These are phyloP conservation scores for Albula goreensis DNA, from an alignment of 2,113 vertebrate genomes.

Conservation along the genomic window DNA sequence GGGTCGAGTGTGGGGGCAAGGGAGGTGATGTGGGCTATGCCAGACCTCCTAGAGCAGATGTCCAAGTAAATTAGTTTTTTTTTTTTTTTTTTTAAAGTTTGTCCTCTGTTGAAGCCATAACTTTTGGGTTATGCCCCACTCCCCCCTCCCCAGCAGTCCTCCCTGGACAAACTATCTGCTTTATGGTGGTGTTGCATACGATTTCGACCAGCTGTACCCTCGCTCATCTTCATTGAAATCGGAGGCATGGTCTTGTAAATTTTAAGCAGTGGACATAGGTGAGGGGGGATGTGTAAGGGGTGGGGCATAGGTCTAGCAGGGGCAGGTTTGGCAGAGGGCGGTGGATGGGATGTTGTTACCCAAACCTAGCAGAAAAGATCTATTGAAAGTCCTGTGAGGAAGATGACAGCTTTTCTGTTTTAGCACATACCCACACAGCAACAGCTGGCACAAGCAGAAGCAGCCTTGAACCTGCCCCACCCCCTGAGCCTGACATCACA, in stretches of 20 bases:
- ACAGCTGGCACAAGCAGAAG: background rate
- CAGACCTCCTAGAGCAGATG: background rate
- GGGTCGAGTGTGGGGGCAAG: background rate
- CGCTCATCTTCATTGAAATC: background rate
- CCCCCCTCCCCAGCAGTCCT: too few species aligned
- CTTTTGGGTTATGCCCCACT: background rate
- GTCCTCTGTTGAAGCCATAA: background rate
- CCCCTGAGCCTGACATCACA: too few species aligned
- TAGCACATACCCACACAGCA: background rate
- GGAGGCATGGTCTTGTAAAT: background rate
- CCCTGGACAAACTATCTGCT: background rate
- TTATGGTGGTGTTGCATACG: background rate
- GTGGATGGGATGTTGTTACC: too few species aligned
- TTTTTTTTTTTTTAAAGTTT: background rate
- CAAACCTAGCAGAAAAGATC: too few species aligned
- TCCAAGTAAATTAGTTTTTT: background rate
- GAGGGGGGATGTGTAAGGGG: too few species aligned
- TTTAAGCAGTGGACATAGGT: too few species aligned
- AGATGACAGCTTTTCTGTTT: too few species aligned
- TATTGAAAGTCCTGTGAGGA: too few species aligned
- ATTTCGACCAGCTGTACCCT: background rate
- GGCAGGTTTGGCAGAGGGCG: too few species aligned
- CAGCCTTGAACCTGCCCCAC: too few species aligned
- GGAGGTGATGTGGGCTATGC: background rate
- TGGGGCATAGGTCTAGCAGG: too few species aligned